A percentile compares a stretch with the other conserved stretches of the same genome.
phyloP scores from a whole-genome alignment of 2,113 vertebrate genomes.

The Callopanchax toddi region DNA sequence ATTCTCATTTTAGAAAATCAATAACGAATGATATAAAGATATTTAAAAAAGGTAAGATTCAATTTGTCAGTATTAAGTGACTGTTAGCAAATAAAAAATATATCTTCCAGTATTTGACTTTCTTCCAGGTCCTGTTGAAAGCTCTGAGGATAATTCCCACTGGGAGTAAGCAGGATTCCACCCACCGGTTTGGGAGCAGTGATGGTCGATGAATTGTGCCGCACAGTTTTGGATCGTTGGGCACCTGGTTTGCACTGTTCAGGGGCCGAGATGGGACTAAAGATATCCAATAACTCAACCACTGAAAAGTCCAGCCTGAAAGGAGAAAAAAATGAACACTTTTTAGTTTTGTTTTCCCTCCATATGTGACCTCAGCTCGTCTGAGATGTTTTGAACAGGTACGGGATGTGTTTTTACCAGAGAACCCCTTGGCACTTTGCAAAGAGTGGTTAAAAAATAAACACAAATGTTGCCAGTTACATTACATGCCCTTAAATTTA shows the following conservation, averaged over 20 bases:
- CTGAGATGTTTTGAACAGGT: constrained; percentile 11
- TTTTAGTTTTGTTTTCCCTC: background rate
- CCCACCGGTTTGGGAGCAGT: constrained; percentile 25
- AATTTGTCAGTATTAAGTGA: constrained; percentile 20
- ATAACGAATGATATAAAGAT: constrained; percentile 24
- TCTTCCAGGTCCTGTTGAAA: constrained; percentile 82
- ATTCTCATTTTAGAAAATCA: constrained; percentile 18
- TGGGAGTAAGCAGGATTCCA: constrained; percentile 29
- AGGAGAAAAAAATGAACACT: background rate
- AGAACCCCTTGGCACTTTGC: constrained; percentile 1
- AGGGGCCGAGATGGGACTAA: constrained; percentile 76
- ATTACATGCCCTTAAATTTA: constrained; percentile 8
- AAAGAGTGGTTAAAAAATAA: constrained; percentile 17
- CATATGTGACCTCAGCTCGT: background rate
- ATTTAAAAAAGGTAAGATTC: constrained; percentile 5
- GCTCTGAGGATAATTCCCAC: constrained; percentile 29
- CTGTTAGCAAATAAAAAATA: constrained; percentile 92
- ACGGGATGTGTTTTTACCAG: constrained; percentile 15
- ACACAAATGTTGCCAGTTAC: constrained; percentile 18
- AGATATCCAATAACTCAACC: constrained; percentile 84
- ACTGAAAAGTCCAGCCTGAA: constrained; percentile 84
- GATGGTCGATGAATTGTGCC: constrained; percentile 9
- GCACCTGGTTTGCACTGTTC: constrained; percentile 33
- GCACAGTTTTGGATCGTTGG: constrained; percentile 34
- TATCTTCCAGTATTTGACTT: constrained; percentile 90